phyloP scores from a whole-genome alignment of 1,140 invertebrate species.

The Condylostylus longicornis region DNA sequence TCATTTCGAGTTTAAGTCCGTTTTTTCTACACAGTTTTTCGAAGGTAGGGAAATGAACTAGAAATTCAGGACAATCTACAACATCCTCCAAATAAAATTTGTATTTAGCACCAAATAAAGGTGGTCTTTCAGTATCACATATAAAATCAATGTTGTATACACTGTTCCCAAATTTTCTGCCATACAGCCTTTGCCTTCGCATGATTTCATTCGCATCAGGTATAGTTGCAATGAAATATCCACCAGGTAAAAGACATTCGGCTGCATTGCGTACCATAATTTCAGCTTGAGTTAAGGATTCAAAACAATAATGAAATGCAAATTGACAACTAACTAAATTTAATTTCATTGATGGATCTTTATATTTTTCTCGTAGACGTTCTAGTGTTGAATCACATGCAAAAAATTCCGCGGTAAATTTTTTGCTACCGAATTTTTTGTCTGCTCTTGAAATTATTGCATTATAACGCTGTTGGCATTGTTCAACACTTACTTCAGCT shows the following conservation, averaged over 20 bases:
- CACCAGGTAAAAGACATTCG: constrained; percentile 72
- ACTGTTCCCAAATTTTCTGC: constrained; percentile 69
- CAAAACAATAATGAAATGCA: constrained; percentile 93
- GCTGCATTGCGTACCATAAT: constrained; percentile 86
- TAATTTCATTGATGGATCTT: constrained; percentile 58
- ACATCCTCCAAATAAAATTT: constrained; percentile 90
- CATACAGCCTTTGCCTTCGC: constrained; percentile 36
- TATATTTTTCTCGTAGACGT: constrained; percentile 51
- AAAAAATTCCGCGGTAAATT: constrained; percentile 83
- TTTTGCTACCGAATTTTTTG: constrained; percentile 27
- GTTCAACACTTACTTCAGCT: constrained; percentile 77
- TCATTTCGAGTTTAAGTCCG: constrained; percentile 62
- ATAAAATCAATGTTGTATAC: constrained; percentile 71
- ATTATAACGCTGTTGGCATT: constrained; percentile 58
- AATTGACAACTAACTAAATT: constrained; percentile 96
- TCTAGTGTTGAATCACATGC: constrained; percentile 81
- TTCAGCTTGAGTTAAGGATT: constrained; percentile 77
- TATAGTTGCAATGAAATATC: constrained; percentile 93
- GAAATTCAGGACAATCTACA: constrained; percentile 96
- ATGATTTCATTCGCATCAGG: constrained; percentile 87
- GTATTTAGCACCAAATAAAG: constrained; percentile 92
- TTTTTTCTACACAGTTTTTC: constrained; percentile 66
- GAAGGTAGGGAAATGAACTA: constrained; percentile 83
- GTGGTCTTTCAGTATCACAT: constrained; percentile 50
- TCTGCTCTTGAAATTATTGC: constrained; percentile 34